Percentiles rank a stretch among this genome's conserved stretches.
phyloP scores from a whole-genome alignment of 1,140 invertebrate genomes.

The Eubasilissa regina region DNA sequence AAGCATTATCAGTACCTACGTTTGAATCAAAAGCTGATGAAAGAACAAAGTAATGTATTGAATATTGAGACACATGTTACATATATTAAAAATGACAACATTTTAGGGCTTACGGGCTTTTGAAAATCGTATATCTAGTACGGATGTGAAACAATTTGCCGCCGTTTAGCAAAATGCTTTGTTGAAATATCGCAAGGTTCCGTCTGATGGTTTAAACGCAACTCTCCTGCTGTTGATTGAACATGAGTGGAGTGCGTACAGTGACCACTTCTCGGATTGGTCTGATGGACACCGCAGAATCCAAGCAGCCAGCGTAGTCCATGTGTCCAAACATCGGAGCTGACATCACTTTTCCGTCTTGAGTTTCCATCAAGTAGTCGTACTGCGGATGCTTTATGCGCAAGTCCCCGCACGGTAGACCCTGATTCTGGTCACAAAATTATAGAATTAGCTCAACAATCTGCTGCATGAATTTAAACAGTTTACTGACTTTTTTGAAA shows the following conservation, averaged over 20 bases:
- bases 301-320: conserved; percentile 49
- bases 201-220: conserved; percentile 76
- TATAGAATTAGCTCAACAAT: too few species aligned
- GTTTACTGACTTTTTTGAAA: too few species aligned
- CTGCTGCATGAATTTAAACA: too few species aligned
- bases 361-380: conserved; percentile 50
- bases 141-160: conserved; percentile 26
- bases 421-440: neutral
- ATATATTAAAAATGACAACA: too few species aligned
- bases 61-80: too few species aligned
- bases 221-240: conserved; percentile 81
- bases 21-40: too few species aligned
- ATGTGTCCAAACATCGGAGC: conserved; percentile 46
- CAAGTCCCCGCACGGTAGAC: conserved; percentile 42
- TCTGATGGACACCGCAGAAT: conserved; percentile 47
- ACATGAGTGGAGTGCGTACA: conserved; percentile 82
- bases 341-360: conserved; percentile 17
- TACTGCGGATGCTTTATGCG: conserved; percentile 41
- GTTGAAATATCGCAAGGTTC: too few species aligned
- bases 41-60: too few species aligned
- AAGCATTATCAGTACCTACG: too few species aligned
- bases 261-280: conserved; percentile 79
- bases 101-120: too few species aligned
- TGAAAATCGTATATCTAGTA: neutral
- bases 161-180: conserved; percentile 8